A percentile compares a stretch with the other conserved stretches of the same genome.
phyloP scores from a whole-genome alignment of 2,888 invertebrate genomes.

The Torymus auratus region DNA sequence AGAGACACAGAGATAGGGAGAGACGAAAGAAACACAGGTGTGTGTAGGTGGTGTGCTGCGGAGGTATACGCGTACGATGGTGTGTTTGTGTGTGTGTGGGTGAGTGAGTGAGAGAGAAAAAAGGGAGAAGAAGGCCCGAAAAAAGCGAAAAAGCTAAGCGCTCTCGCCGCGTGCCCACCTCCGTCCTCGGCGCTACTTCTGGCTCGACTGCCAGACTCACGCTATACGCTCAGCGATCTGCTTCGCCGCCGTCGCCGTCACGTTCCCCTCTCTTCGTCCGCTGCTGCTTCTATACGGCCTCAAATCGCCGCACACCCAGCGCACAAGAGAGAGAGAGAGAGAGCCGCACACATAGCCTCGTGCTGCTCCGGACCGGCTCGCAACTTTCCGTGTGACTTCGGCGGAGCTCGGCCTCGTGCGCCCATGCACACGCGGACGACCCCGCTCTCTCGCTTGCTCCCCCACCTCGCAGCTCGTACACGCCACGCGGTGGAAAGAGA shows the following conservation, averaged over 20 bases:
- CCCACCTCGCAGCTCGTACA: neutral
- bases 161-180: conserved; percentile 51
- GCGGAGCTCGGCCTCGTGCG: conserved; percentile 60
- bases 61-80: neutral
- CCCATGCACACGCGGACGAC: conserved; percentile 1
- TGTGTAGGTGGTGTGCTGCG: neutral
- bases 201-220: conserved; percentile 67
- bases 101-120: conserved; percentile 19
- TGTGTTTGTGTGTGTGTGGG: conserved; percentile 25
- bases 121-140: conserved; percentile 47
- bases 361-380: conserved; percentile 60
- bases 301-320: conserved; percentile 47
- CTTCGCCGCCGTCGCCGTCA: conserved; percentile 57
- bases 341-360: conserved; percentile 57
- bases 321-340: neutral
- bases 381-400: conserved; percentile 60
- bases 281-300: conserved; percentile 24
- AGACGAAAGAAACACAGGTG: neutral
- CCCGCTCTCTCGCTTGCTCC: neutral
- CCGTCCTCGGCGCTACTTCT: conserved; percentile 69
- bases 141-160: conserved; percentile 49
- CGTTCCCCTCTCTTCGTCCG: conserved; percentile 58
- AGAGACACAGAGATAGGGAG: neutral
- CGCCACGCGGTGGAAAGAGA: neutral
- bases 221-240: no score